Percentiles rank a stretch among this genome's conserved stretches.
Conservation (phyloP, 2,797 vertebrate species). For the Artibeus lituratus region DNA sequence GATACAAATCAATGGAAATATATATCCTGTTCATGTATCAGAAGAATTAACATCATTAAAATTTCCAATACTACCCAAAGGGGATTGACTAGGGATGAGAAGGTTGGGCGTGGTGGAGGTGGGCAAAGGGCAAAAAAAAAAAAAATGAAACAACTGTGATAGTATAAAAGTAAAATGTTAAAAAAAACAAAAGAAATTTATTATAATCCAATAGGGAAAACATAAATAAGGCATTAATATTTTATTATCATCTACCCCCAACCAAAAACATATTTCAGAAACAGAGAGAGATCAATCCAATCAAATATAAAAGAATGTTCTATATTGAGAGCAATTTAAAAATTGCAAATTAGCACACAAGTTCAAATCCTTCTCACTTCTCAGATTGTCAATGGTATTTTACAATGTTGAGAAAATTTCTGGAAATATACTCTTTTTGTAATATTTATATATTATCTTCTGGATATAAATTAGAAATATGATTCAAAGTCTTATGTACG, state of each 20-base stretch:
- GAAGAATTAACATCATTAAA: too few species aligned
- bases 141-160: too few species aligned
- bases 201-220: background rate
- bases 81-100: too few species aligned
- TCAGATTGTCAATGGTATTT: background rate
- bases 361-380: background rate
- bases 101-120: too few species aligned
- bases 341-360: background rate
- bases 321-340: background rate
- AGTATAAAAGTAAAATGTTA: too few species aligned
- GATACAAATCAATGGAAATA: too few species aligned
- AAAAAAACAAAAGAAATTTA: too few species aligned
- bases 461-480: background rate
- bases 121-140: rapidly evolving
- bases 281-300: background rate
- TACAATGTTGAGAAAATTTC: background rate
- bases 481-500: background rate
- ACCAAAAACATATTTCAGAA: background rate
- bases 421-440: background rate
- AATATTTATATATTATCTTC: background rate
- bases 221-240: background rate
- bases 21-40: too few species aligned
- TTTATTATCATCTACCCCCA: rapidly evolving
- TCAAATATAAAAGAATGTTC: background rate
- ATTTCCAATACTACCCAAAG: too few species aligned